phyloP scores from a whole-genome alignment of 1,140 invertebrate genomes.

The Coenobita brevimanus region DNA sequence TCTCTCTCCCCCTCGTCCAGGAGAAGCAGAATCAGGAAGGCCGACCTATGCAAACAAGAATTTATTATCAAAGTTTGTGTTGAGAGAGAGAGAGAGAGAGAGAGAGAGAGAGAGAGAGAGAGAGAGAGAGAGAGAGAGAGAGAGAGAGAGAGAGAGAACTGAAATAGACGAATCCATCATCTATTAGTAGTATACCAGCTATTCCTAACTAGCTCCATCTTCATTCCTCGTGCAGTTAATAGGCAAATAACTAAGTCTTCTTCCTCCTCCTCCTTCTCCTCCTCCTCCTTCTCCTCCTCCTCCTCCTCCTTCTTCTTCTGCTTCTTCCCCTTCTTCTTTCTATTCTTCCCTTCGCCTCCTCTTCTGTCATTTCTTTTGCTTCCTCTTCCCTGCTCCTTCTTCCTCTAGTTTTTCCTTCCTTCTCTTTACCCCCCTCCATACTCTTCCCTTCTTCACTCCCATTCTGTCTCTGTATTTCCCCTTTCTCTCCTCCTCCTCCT shows the following conservation, averaged over 20 bases:
- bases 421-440: background rate
- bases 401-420: background rate
- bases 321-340: background rate
- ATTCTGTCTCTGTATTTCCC: background rate
- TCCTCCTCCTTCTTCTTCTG: background rate
- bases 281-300: background rate
- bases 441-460: background rate
- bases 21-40: too few species aligned
- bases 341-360: background rate
- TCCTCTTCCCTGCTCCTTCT: background rate
- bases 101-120: constrained; percentile 1
- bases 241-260: background rate
- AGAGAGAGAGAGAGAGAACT: constrained; percentile 30
- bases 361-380: background rate
- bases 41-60: too few species aligned
- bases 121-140: constrained; percentile 26
- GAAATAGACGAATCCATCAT: background rate
- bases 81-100: background rate
- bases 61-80: too few species aligned
- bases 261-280: background rate
- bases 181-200: background rate
- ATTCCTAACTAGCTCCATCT: too few species aligned
- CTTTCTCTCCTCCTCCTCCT: background rate
- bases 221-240: background rate
- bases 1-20: too few species aligned